Evolutionary conservation across 2,797 vertebrate species (phyloP).

Genomic region (Anableps anableps): DNA sequence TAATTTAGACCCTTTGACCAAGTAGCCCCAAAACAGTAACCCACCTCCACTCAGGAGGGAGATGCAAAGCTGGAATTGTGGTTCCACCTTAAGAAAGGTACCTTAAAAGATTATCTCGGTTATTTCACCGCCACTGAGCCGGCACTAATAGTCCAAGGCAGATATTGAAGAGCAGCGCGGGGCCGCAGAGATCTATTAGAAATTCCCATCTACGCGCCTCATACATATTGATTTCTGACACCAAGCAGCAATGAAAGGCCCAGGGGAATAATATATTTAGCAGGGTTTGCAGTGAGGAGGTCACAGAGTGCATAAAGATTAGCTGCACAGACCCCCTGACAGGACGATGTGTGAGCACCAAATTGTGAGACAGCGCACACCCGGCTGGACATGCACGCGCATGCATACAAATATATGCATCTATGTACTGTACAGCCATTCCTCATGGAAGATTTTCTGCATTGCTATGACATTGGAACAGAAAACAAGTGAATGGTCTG

Average conservation of each 20-base stretch:
- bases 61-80: conserved; percentile 56
- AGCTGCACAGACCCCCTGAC: conserved; percentile 93
- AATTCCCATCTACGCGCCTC: conserved; percentile 99
- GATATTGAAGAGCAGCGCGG: conserved; percentile 99
- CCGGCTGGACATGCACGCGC: background rate
- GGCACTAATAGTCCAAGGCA: conserved; percentile 99
- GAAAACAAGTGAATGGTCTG: conserved; percentile 27
- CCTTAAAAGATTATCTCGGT: conserved; percentile 99
- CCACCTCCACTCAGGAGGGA: conserved; percentile 38
- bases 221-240: conserved; percentile 99
- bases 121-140: conserved; percentile 99
- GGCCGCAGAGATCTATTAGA: conserved; percentile 99
- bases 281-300: conserved; percentile 98
- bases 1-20: background rate
- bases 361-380: conserved; percentile 58
- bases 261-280: conserved; percentile 99
- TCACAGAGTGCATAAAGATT: conserved; percentile 99
- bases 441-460: conserved; percentile 24
- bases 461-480: conserved; percentile 17
- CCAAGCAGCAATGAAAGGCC: conserved; percentile 99
- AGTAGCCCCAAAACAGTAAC: conserved; percentile 49
- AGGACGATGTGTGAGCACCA: conserved; percentile 71
- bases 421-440: conserved; percentile 17
- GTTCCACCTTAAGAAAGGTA: conserved; percentile 98
- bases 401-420: conserved; percentile 5